These are phyloP conservation scores for Sternarchorhynchus goeldii DNA, from an alignment of 2,797 vertebrate genomes.

Conservation along the genomic window DNA sequence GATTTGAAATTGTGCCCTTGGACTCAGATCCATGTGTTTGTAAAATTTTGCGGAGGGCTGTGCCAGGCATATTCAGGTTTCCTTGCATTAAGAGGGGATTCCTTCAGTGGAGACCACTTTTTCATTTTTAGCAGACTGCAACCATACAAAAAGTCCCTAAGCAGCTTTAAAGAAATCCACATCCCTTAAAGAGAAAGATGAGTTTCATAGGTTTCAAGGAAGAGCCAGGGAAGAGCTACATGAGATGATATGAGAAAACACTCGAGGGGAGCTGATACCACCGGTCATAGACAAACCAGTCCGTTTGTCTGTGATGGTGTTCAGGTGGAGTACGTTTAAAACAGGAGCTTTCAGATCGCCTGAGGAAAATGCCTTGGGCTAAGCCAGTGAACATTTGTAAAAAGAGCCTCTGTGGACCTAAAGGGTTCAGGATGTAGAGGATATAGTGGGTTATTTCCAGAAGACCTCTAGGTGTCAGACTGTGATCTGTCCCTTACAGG, in stretches of 20 bases:
- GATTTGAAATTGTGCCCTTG: slow-evolving; percentile 59
- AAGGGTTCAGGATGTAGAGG: not conserved
- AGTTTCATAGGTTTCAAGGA: not conserved
- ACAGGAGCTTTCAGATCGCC: too few species aligned
- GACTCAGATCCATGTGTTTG: slow-evolving; percentile 55
- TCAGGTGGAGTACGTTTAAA: too few species aligned
- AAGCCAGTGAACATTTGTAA: not conserved
- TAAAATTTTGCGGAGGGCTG: slow-evolving; percentile 5
- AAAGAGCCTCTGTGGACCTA: not conserved
- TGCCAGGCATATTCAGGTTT: not conserved
- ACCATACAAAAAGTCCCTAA: not conserved
- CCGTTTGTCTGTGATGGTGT: too few species aligned
- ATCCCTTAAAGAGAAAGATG: not conserved
- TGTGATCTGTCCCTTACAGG: not conserved
- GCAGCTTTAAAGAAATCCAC: not conserved
- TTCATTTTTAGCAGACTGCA: not conserved
- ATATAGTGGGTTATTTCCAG: not conserved
- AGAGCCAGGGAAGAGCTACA: too few species aligned
- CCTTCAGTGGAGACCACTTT: not conserved
- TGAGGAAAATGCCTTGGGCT: not conserved
- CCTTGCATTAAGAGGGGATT: not conserved
- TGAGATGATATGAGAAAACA: too few species aligned
- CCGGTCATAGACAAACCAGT: too few species aligned
- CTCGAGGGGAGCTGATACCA: too few species aligned
- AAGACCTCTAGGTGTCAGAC: not conserved